Conservation (phyloP, 2,113 vertebrate species). For the Struthidea cinerea region DNA sequence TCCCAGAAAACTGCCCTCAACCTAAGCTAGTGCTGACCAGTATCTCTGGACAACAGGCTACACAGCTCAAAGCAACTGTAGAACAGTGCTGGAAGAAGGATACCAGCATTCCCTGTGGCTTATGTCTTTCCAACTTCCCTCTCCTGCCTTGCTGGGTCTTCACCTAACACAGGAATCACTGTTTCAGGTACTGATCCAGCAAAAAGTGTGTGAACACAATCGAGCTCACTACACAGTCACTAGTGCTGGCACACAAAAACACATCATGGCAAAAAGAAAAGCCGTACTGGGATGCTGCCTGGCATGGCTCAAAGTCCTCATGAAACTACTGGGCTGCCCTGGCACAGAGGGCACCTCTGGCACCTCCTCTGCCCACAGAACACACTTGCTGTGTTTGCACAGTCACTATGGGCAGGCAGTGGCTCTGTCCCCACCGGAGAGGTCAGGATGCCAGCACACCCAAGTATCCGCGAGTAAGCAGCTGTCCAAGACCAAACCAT, state of each 20-base stretch:
- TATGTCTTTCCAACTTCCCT: neutral
- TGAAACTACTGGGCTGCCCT: neutral
- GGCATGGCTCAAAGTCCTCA: neutral
- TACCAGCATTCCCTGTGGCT: neutral
- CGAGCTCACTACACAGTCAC: neutral
- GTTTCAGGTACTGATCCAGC: neutral
- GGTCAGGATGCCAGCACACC: neutral
- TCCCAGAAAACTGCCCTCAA: neutral
- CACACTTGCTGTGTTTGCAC: neutral
- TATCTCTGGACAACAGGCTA: neutral
- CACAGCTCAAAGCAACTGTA: neutral
- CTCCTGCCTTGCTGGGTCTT: neutral
- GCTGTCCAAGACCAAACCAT: neutral
- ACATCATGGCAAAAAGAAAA: neutral
- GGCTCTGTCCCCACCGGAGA: neutral
- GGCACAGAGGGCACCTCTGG: neutral
- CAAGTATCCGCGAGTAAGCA: rapidly evolving
- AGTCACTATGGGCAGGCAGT: neutral
- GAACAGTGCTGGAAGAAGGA: neutral
- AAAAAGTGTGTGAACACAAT: neutral
- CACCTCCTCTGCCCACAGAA: neutral
- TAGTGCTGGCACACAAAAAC: neutral
- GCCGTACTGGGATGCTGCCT: neutral
- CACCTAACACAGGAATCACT: neutral
- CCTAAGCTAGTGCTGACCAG: neutral